Evolutionary conservation across 2,113 vertebrate species (phyloP), one percentile per base, ranked within the genome.

Genomic region (Clarias batrachus): DNA sequence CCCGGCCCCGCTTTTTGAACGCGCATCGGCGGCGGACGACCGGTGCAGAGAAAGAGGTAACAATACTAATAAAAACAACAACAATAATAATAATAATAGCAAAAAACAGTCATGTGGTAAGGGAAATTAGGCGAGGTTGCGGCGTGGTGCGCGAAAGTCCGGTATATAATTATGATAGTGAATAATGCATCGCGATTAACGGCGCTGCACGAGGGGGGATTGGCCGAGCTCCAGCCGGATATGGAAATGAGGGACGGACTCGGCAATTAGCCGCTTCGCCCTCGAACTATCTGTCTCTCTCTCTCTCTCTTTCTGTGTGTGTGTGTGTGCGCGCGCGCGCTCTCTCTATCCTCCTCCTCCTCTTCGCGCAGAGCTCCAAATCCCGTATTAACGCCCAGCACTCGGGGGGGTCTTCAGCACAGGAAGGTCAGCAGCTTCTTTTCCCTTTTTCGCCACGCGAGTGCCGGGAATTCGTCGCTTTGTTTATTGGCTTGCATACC

Each of bases 101-200:
- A 25, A 25, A 63, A 17, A 63, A 48, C 80, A 83, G 82, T 71
- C 54, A 65, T 16, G 54, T 19, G 65, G 27, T 5, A 25, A 82
- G 88, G 93, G 91, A 81, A 94, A 94, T 95, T 93, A 94, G 91
- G 92, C 92, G 90, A 91, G 92, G 93, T 84, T 88, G 94, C 93
- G 95, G 95, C 95, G 95, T 95, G 16, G 83, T 70, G 56, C 70
- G 96, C 96, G 96, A 96, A 97, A 96, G 97, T 82, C 96, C 96
- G 95, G 95, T 94, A 94, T 92, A 96, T 96, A 97, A 98, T 99
- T 98, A 97, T 95, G 96, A 96, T 95, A 92, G 96, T 97, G 97
- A 98, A 97, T 98, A 97, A 98, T 97, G 96, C 97, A 96, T 95
- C 92, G 94, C 96, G 96, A 96, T 96, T 96, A 96, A 97, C 95